phyloP scores from a whole-genome alignment of 1,140 invertebrate species.

The Parapsyche elsis region DNA sequence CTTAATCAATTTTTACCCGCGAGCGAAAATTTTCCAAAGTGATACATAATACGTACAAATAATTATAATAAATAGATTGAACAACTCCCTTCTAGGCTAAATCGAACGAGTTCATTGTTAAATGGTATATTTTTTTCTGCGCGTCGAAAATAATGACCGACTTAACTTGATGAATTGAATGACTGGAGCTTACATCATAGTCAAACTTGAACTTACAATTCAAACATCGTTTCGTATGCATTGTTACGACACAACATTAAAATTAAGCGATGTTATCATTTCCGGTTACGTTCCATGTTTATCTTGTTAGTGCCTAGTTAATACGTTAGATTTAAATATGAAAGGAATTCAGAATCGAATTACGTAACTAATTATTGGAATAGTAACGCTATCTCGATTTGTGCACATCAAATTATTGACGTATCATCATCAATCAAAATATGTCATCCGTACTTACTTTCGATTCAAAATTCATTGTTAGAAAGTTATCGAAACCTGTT shows the following conservation, averaged over 20 bases:
- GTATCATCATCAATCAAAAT: no score
- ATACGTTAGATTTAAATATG: no score
- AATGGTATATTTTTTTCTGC: background rate
- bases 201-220: constrained; percentile 18
- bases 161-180: constrained; percentile 15
- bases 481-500: no score
- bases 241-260: background rate
- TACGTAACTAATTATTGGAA: no score
- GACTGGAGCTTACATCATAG: constrained; percentile 7
- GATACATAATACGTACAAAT: background rate
- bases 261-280: background rate
- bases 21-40: no score
- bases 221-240: background rate
- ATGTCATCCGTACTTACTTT: no score
- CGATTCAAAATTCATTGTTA: no score
- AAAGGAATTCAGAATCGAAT: no score
- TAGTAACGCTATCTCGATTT: no score
- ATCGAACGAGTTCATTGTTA: constrained; percentile 21
- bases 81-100: background rate
- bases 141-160: constrained; percentile 26
- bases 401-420: no score
- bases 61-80: background rate
- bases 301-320: no score
- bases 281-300: background rate
- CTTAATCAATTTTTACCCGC: no score